These are phyloP conservation scores for Drosophila helvetica DNA, from an alignment of 2,888 invertebrate genomes.

Conservation along the genomic window DNA sequence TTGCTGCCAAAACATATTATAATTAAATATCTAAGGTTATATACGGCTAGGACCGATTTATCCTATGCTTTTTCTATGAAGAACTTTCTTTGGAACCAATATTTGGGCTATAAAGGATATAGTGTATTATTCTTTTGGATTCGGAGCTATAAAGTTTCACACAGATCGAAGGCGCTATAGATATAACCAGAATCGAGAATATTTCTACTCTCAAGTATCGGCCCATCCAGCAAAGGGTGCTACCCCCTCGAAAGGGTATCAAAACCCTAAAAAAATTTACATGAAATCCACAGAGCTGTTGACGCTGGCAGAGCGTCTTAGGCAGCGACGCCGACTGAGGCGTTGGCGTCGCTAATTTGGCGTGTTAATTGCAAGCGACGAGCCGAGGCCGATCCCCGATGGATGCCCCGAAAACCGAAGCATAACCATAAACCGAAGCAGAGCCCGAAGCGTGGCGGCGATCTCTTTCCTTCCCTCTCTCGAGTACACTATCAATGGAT, in stretches of 20 bases:
- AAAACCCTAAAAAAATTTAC: neutral
- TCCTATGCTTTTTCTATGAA: too few species aligned
- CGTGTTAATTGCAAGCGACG: slow-evolving; percentile 73
- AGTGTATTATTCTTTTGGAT: too few species aligned
- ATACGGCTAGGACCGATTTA: too few species aligned
- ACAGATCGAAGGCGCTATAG: too few species aligned
- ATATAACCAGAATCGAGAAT: too few species aligned
- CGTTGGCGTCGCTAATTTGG: slow-evolving; percentile 70
- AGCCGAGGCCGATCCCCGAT: slow-evolving; percentile 41
- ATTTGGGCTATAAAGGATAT: too few species aligned
- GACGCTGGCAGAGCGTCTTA: slow-evolving; percentile 7
- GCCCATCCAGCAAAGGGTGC: too few species aligned
- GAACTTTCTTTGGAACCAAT: too few species aligned
- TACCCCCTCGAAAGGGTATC: neutral
- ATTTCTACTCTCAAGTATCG: too few species aligned
- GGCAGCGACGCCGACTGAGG: slow-evolving; percentile 4
- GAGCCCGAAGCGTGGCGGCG: slow-evolving; percentile 31
- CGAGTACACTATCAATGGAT: neutral
- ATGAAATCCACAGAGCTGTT: slow-evolving; percentile 17
- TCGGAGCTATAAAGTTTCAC: too few species aligned
- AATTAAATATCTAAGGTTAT: too few species aligned
- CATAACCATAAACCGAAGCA: slow-evolving; percentile 28
- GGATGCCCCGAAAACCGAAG: slow-evolving; percentile 19
- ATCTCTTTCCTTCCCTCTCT: slow-evolving; percentile 7
- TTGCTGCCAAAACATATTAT: too few species aligned